These are phyloP conservation scores for Phylloscopus trochilus DNA, from an alignment of 2,113 vertebrate species.

Conservation along the genomic window DNA sequence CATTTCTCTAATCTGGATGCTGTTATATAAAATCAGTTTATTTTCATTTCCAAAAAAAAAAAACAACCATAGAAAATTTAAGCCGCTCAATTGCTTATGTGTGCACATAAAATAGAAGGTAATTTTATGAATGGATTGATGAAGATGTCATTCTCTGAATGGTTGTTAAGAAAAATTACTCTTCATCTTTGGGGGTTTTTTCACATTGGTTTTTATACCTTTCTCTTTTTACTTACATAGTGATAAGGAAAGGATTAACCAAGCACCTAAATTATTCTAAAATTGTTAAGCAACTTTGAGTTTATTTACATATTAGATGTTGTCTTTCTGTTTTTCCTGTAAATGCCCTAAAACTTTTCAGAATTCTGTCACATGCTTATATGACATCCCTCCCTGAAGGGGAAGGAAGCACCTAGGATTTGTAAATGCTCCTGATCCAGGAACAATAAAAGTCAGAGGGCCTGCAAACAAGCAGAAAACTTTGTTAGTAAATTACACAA, in stretches of 20 bases:
- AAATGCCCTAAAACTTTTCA: not conserved
- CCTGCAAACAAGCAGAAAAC: not conserved
- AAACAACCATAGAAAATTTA: not conserved
- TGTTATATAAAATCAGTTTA: not conserved
- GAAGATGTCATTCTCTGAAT: not conserved
- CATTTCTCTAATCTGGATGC: not conserved
- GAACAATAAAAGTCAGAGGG: not conserved
- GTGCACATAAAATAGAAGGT: not conserved
- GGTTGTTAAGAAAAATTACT: not conserved
- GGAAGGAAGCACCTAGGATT: not conserved
- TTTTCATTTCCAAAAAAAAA: not conserved
- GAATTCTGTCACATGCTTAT: not conserved
- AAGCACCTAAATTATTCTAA: not conserved
- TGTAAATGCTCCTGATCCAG: rapidly evolving
- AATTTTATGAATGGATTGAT: not conserved
- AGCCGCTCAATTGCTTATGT: not conserved
- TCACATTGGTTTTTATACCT: not conserved
- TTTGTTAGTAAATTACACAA: not conserved
- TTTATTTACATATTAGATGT: not conserved
- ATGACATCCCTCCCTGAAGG: not conserved
- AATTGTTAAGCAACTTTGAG: not conserved
- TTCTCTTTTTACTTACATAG: not conserved
- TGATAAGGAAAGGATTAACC: not conserved
- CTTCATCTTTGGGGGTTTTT: rapidly evolving
- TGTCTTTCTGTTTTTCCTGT: not conserved